phyloP scores from a whole-genome alignment of 2,888 invertebrate species.

The Lacanobia wlatinum region DNA sequence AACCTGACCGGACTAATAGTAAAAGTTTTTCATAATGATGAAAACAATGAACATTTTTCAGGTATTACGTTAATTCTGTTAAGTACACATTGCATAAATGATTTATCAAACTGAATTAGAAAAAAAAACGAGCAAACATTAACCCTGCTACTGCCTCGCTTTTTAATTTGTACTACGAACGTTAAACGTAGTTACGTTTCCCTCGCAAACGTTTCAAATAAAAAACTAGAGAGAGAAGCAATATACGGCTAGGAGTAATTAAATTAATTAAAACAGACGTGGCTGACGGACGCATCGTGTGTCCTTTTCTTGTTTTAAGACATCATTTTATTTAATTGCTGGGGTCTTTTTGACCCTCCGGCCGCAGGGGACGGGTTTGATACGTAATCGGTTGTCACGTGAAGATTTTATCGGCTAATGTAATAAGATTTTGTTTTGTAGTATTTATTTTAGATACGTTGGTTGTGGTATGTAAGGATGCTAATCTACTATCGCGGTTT shows the following conservation, averaged over 20 bases:
- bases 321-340: constrained; percentile 69
- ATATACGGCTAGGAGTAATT: constrained; percentile 70
- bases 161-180: constrained; percentile 67
- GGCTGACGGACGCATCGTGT: constrained; percentile 68
- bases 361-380: constrained; percentile 46
- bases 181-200: constrained; percentile 60
- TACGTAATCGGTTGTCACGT: constrained; percentile 56
- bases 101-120: background rate
- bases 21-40: no score
- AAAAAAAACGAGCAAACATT: constrained; percentile 19
- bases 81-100: background rate
- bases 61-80: no score
- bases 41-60: no score
- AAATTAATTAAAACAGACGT: constrained; percentile 80
- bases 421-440: constrained; percentile 57
- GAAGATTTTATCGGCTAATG: constrained; percentile 65
- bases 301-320: constrained; percentile 76
- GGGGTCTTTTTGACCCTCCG: constrained; percentile 53
- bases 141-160: constrained; percentile 47
- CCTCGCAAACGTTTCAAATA: constrained; percentile 64
- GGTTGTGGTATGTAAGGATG: constrained; percentile 2
- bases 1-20: no score
- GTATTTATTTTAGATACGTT: constrained; percentile 19
- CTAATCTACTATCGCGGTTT: background rate
- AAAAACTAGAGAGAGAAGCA: constrained; percentile 57